Percentiles rank a stretch among this genome's conserved stretches.
These are phyloP conservation scores for Heliconius cydno DNA, from an alignment of 2,888 invertebrate genomes.

Conservation along the genomic window DNA sequence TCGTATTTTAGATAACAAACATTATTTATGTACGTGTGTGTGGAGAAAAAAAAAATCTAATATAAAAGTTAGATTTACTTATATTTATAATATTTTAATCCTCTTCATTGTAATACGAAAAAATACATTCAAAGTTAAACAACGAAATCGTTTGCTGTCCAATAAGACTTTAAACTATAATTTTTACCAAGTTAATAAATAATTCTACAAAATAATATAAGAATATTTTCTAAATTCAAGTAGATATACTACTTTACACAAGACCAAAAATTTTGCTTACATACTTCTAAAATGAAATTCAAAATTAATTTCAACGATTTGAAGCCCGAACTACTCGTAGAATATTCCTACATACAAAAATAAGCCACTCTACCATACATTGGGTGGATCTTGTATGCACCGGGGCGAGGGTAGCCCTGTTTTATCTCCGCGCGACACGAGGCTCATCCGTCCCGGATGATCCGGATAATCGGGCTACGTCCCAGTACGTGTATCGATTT, in stretches of 20 bases:
- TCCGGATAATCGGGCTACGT: conserved; percentile 75
- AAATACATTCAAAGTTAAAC: too few relatives aligned
- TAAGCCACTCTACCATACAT: conserved; percentile 25
- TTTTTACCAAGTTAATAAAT: neutral
- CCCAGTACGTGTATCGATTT: conserved; percentile 62
- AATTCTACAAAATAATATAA: neutral
- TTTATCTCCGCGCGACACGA: conserved; percentile 80
- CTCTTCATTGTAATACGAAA: neutral
- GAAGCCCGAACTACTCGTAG: neutral
- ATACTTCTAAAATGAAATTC: neutral
- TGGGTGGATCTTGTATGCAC: conserved; percentile 34
- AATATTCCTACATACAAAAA: conserved; percentile 5
- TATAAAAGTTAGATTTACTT: neutral
- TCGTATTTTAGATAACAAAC: conserved; percentile 63
- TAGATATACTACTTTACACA: neutral
- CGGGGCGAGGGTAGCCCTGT: conserved; percentile 58
- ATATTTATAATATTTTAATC: neutral
- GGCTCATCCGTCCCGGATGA: conserved; percentile 76
- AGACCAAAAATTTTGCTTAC: neutral
- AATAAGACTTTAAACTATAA: neutral
- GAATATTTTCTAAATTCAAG: neutral
- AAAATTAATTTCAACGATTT: neutral
- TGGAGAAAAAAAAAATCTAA: conserved; percentile 6
- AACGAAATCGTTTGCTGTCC: too few relatives aligned
- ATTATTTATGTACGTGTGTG: conserved; percentile 34